Evolutionary conservation across 2,113 vertebrate genomes (phyloP).

Genomic region (Phoenicopterus ruber): DNA sequence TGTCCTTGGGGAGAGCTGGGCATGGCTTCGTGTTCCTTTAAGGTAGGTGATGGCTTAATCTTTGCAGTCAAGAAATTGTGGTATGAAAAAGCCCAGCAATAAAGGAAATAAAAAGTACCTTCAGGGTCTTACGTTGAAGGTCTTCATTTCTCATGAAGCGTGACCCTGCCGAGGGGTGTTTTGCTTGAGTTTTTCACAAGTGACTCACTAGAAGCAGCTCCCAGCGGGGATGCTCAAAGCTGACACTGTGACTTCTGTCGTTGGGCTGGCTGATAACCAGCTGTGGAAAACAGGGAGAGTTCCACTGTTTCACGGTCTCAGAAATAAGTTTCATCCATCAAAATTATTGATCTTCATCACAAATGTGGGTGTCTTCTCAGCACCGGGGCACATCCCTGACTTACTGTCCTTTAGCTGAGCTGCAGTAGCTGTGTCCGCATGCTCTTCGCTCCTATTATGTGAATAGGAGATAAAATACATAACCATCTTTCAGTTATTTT

Average conservation of each 20-base stretch:
- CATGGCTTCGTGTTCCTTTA: neutral
- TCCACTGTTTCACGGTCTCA: neutral
- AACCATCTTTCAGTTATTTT: neutral
- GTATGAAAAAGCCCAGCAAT: neutral
- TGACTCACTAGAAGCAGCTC: neutral
- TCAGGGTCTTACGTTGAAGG: neutral
- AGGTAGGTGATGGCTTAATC: neutral
- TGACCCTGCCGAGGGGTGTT: neutral
- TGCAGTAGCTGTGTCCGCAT: rapidly evolving
- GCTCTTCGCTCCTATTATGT: neutral
- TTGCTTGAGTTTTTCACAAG: neutral
- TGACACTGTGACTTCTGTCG: neutral
- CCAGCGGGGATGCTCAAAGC: neutral
- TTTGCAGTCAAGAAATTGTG: neutral
- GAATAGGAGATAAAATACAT: neutral
- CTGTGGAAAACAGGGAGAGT: neutral
- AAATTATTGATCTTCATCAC: neutral
- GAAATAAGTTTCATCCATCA: neutral
- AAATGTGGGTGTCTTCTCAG: neutral
- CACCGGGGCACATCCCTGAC: neutral
- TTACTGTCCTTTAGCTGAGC: neutral
- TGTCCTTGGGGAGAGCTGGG: neutral
- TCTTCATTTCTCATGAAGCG: neutral
- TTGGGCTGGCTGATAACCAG: neutral
- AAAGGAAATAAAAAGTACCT: neutral